Evolutionary conservation across 2,113 vertebrate species (phyloP).

Genomic region (Alectura lathami): DNA sequence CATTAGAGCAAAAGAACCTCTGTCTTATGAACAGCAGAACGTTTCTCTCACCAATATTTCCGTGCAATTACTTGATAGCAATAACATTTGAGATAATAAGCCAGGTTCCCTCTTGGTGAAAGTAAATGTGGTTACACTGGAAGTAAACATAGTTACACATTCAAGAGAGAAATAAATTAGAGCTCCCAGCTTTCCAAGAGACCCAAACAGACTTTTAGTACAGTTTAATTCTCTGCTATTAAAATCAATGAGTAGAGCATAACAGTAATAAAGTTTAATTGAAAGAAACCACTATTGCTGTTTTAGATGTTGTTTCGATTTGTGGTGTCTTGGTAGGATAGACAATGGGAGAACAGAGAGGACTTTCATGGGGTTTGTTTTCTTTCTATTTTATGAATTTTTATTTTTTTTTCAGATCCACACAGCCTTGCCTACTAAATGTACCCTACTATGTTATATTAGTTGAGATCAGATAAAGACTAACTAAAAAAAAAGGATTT

Average conservation of each 20-base stretch:
- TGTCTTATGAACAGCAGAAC: background rate
- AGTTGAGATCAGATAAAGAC: background rate
- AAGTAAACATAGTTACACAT: background rate
- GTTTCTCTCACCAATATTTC: background rate
- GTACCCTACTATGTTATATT: background rate
- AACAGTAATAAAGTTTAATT: background rate
- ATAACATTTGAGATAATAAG: constrained; percentile 12
- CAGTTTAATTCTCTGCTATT: background rate
- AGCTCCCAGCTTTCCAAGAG: background rate
- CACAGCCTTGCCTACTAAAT: background rate
- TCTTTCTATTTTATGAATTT: background rate
- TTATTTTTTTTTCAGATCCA: background rate
- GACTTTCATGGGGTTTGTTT: background rate
- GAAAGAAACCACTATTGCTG: background rate
- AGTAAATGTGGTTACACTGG: background rate
- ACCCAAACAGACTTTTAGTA: background rate
- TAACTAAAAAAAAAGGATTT: no score
- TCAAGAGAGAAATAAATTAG: background rate
- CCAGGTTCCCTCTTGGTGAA: constrained; percentile 10
- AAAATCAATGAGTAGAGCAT: background rate
- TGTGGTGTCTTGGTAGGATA: background rate
- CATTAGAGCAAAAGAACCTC: background rate
- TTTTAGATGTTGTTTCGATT: background rate
- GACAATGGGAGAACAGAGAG: background rate
- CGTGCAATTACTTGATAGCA: background rate